Conservation (phyloP, 2,888 invertebrate species). For the Thyatira batis region DNA sequence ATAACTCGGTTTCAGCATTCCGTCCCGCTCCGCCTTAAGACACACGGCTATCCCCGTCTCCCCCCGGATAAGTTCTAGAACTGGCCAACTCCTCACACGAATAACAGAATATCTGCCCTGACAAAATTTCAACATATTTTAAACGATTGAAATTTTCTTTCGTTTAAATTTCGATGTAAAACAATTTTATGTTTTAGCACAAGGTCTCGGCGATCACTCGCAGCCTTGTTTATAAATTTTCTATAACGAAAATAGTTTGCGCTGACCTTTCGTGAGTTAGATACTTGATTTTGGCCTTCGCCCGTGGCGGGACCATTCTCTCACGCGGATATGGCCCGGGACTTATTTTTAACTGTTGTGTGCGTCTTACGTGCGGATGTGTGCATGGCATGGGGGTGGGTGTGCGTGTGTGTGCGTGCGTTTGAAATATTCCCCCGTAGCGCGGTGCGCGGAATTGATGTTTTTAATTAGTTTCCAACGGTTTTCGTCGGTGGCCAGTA, state of each 20-base stretch:
- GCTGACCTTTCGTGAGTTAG: constrained; percentile 28
- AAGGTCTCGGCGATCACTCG: neutral
- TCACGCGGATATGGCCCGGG: constrained; percentile 73
- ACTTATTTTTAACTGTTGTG: constrained; percentile 77
- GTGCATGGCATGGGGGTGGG: constrained; percentile 50
- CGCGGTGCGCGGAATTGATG: constrained; percentile 75
- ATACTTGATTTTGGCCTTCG: constrained; percentile 39
- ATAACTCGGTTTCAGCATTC: constrained; percentile 74
- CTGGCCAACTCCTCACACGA: constrained; percentile 53
- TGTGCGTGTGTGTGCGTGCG: constrained; percentile 64
- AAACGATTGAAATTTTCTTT: neutral
- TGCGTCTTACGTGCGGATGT: constrained; percentile 55
- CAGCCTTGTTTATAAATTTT: constrained; percentile 6
- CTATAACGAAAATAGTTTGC: constrained; percentile 7
- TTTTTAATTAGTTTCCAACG: constrained; percentile 81
- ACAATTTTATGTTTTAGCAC: neutral
- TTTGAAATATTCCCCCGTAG: constrained; percentile 77
- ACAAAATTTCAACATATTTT: constrained; percentile 6
- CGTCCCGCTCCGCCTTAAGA: constrained; percentile 80
- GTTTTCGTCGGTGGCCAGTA: constrained; percentile 73
- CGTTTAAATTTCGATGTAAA: neutral
- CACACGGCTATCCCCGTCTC: constrained; percentile 71
- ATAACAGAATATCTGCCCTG: constrained; percentile 51
- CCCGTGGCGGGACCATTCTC: constrained; percentile 61
- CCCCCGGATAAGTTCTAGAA: constrained; percentile 74